These are phyloP conservation scores for Lepidonotus clava DNA, from an alignment of 2,888 invertebrate genomes.

Conservation along the genomic window DNA sequence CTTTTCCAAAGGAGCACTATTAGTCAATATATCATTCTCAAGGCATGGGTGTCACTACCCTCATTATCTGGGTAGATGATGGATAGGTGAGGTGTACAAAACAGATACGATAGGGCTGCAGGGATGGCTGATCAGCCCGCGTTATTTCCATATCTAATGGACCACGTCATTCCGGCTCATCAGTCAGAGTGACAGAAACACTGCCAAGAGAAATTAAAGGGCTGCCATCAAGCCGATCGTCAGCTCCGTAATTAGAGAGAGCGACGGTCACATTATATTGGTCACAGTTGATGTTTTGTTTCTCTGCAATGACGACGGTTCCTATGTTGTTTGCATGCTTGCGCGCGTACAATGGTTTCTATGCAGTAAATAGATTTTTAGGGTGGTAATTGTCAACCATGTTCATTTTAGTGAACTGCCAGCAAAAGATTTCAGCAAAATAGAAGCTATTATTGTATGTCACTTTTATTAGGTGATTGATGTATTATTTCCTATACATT, in stretches of 20 bases:
- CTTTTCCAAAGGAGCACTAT: background rate
- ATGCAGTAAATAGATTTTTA: too few relatives aligned
- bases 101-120: background rate
- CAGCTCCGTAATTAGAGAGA: background rate
- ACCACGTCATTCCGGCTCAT: background rate
- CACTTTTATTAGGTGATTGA: too few relatives aligned
- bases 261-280: constrained; percentile 13
- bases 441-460: too few relatives aligned
- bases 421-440: too few relatives aligned
- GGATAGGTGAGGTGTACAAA: background rate
- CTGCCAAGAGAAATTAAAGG: background rate
- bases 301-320: background rate
- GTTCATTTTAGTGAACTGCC: too few relatives aligned
- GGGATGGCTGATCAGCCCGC: background rate
- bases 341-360: too few relatives aligned
- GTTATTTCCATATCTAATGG: background rate
- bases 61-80: background rate
- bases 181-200: background rate
- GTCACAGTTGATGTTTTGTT: background rate
- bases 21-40: constrained; percentile 8
- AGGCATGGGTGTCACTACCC: background rate
- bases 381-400: too few relatives aligned
- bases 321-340: too few relatives aligned
- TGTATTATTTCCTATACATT: too few relatives aligned
- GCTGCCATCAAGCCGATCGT: background rate